phyloP scores from a whole-genome alignment of 2,888 invertebrate species.

The Cephus pygmeus region DNA sequence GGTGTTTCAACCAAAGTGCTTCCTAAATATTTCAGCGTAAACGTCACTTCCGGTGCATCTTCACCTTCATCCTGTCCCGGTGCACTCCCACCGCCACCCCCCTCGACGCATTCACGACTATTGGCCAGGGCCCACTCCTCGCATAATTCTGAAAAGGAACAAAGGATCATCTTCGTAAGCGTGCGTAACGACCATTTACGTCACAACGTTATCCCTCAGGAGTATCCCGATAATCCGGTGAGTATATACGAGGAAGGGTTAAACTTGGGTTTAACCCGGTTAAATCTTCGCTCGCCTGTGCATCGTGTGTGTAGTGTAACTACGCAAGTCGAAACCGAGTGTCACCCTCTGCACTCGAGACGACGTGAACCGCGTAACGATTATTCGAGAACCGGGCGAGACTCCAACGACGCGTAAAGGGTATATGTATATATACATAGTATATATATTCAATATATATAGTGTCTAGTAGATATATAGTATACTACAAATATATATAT shows the following conservation, averaged over 20 bases:
- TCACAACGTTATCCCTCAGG: neutral
- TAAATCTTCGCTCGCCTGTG: neutral
- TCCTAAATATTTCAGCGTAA: slow-evolving; percentile 81
- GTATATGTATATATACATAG: neutral
- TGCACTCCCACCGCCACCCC: slow-evolving; percentile 62
- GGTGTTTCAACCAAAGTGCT: slow-evolving; percentile 82
- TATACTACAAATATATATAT: too few species aligned
- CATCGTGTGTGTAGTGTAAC: neutral
- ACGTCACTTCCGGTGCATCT: slow-evolving; percentile 67
- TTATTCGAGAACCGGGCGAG: neutral
- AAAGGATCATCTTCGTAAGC: neutral
- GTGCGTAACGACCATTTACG: neutral
- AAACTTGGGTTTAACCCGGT: neutral
- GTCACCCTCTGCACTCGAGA: neutral
- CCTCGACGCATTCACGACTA: slow-evolving; percentile 70
- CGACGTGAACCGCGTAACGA: neutral
- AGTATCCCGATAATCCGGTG: neutral
- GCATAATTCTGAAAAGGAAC: slow-evolving; percentile 70
- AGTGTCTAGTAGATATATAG: too few species aligned
- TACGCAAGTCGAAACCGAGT: neutral
- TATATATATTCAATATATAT: too few species aligned
- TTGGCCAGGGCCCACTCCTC: slow-evolving; percentile 77
- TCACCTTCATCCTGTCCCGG: slow-evolving; percentile 58
- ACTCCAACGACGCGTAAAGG: neutral
- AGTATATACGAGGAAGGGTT: neutral